Base-by-base conservation (phyloP, 1,140 invertebrate genomes). In the Amphibalanus amphitrite region DNA sequence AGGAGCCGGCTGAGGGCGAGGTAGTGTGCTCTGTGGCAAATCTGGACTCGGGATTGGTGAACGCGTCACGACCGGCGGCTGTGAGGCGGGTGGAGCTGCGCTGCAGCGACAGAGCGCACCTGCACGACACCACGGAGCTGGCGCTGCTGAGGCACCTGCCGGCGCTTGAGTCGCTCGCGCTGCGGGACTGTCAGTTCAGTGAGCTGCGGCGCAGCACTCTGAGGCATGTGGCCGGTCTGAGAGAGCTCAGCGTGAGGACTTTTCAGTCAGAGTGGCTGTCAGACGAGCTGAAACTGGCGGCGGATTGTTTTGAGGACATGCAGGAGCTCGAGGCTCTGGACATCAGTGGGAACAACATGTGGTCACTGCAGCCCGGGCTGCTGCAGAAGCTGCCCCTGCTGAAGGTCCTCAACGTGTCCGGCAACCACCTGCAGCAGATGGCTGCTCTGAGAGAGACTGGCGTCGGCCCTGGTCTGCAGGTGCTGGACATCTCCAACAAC, bases 331-430 rank as follows among this genome's bases (percentile, higher is more conserved):
- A 85, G 72, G 81, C 83, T 33, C 79, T 93, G 28, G 83, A 85
- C 73, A 77, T 92, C 0, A 85, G 84, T 65, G 82, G 84, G 13
- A 92, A 92, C 79, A 84, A 83, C 75, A 78, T 91, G 33, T 75
- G 79, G 0, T 79, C 81, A 73, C 79, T 93, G n/a, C 87, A 89
- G 81, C 85, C 87, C 77, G 76, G 72, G 29, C 69, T 72, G 26
- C 73, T 77, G 69, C 75, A 74, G 67, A 71, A 86, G 6, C 80
- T 95, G 72, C 83, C 84, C 69, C 90, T 89, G 76, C 81, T 95
- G 40, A 87, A 87, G 75, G 90, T 89, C 3, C 83, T 85, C 71
- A 93, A 93, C 77, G 82, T 93, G 73, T 92, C 90, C n/a, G 83
- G 85, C 29, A 93, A 94, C 80, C 85, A 86, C 76, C 86, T 95